Evolutionary conservation across 2,113 vertebrate species (phyloP), one percentile per base, ranked within the genome.

Genomic region (Cyprinodon tularosa): DNA sequence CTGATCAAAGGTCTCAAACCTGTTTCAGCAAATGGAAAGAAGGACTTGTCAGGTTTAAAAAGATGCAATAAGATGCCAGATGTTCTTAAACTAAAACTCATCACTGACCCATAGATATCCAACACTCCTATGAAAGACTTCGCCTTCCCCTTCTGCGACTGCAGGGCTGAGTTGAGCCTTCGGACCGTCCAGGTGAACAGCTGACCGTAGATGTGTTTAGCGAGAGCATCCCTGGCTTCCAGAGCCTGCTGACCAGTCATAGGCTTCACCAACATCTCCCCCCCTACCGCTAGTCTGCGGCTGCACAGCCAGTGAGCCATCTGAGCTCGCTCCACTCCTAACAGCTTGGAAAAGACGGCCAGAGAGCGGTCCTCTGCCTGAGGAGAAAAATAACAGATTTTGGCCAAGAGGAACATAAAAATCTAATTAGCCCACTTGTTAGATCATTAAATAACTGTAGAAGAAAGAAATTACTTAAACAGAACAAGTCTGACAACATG

Each of bases 1-100:
- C 67, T 85, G 79, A 29, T 95, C 91, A 77, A 96, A 95, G 1
- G 94, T 94, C 90, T 96, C 95, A 85, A 95, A 96, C 73, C 95
- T 95, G 91, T 0, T 57, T 66, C 17, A 20, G n/a, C 50, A 57
- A 57, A 57, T 2, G 64, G 3, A 80, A 6, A 79, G 29, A 88
- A 37, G 83, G 14, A 80, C 17, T 10, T 11, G 15, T 76, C 12
- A 84, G 50, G 67, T 47, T 53, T 45, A 2, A n/a, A 7, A 37
- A 45, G 12, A 50, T 60, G 76, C 4, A 68, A 65, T 10, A 65
- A 70, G 4, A 44, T 13, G 7, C 50, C 42, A 50, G 29, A 11
- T 7, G 37, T 57, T 53, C 5, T 2, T 68, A 40, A 17, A 61
- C 57, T 10, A 9, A 11, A 37, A 40, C 39, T 40, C 62, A 20